Evolutionary conservation across 2,797 vertebrate genomes (phyloP), one percentile per base, ranked within the genome.

Genomic region (Myotis planiceps): DNA sequence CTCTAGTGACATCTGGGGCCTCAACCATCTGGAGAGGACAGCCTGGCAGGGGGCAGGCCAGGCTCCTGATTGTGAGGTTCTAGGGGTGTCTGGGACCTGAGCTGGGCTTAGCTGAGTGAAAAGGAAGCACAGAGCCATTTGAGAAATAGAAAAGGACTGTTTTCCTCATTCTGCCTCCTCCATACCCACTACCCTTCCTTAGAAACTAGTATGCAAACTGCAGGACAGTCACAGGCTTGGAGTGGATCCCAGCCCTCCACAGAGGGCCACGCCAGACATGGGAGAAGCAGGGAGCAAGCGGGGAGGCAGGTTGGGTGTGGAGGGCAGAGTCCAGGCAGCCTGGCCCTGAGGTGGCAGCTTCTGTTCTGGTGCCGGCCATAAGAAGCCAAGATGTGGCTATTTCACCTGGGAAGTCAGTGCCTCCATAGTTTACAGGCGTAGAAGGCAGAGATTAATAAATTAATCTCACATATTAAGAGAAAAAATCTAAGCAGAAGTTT

Each of bases 401-500:
- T 76, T n/a, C 29, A 69, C 23, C 37, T 80, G 65, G 88, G 60
- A 78, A 49, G 65, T 34, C 53, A 76, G 63, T 13, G 16, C 63
- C 71, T 86, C 79, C 25, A 32, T 27, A 63, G 66, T n/a, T 80
- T 72, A 75, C 9, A 92, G 45, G 55, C 13, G 83, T 49, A 18
- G 79, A 74, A 90, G 71, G 42, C 79, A 69, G 60, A 80, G 55
- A 80, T 81, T 55, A 95, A 87, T 89, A 68, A 93, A 90, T 87
- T 45, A 86, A 78, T 58, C 19, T 89, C 86, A 39, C 27, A 19
- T 47, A 32, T 23, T 34, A 94, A 83, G 42, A 72, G 51, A 89
- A 49, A 37, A 39, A 53, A 69, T 80, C 47, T 83, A 66, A 76
- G 55, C 80, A 88, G 53, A 32, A 71, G 51, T 93, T 92, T 82